A percentile compares a stretch with the other conserved stretches of the same genome.
Conservation (phyloP, 2,888 invertebrate genomes). For the Apotomis betuletana region DNA sequence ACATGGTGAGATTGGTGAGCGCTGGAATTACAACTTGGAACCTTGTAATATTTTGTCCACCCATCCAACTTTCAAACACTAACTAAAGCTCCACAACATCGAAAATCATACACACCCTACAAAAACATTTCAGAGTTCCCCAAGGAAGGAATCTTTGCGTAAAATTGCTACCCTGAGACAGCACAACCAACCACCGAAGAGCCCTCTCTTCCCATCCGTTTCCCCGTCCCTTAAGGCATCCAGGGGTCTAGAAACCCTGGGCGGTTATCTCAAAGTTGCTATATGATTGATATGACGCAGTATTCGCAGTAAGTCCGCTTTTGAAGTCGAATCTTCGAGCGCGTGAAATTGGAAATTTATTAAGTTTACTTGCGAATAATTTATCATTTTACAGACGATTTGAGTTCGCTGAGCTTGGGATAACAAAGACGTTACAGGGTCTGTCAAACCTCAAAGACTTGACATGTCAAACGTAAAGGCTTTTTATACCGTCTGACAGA, state of each 20-base stretch:
- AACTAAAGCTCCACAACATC: slow-evolving; percentile 11
- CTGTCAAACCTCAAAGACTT: background rate
- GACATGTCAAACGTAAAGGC: slow-evolving; percentile 3
- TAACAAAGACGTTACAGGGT: background rate
- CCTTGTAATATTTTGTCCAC: no score
- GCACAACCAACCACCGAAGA: slow-evolving; percentile 20
- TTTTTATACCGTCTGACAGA: no score
- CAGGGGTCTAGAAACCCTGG: background rate
- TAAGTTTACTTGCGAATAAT: slow-evolving; percentile 40
- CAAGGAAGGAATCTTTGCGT: slow-evolving; percentile 39
- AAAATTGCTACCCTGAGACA: slow-evolving; percentile 42
- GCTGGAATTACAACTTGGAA: no score
- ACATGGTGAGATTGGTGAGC: no score
- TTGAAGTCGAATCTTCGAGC: slow-evolving; percentile 40
- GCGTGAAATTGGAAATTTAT: slow-evolving; percentile 43
- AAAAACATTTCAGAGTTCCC: slow-evolving; percentile 38
- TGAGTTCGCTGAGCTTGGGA: slow-evolving; percentile 10
- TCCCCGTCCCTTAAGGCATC: no score
- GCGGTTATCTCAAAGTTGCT: slow-evolving; percentile 35
- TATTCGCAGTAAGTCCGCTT: slow-evolving; percentile 40
- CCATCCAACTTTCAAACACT: no score
- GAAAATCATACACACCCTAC: slow-evolving; percentile 18
- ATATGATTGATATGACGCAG: slow-evolving; percentile 42
- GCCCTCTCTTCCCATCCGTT: background rate
- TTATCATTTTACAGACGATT: slow-evolving; percentile 39